Base-by-base conservation (phyloP, 2,797 vertebrate species). In the Threskiornis aethiopicus region DNA sequence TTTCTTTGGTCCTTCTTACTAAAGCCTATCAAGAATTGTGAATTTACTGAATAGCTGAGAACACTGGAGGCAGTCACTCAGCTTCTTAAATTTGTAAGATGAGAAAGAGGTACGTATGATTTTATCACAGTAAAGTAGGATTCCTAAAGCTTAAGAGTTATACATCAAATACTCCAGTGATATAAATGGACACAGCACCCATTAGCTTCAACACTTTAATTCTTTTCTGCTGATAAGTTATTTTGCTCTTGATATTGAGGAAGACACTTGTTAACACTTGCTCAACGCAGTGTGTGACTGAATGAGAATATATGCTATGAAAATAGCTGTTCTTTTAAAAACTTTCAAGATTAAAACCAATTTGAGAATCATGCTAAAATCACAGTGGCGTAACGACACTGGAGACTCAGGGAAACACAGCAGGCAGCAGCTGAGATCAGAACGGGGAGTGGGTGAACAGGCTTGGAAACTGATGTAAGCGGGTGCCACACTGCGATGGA, bases 341-440 rank as follows among this genome's bases (percentile, higher is more conserved):
- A 41, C 8, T 47, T 87, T 16, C 10, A 80, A 77, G 19, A 35
- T 84, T 87, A 64, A 67, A 93, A 59, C 41, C 28, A 11, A n/a
- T 87, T 82, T 15, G 19, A 65, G 64, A 75, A 5, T 44, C 11
- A 1, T 12, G 21, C 49, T 70, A 49, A 66, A 85, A 39, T 64
- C 2, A 1, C n/a, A 14, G 35, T 19, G 24, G 29, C 76, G 29
- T 54, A 78, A 46, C 0, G 0, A 41, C 39, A 24, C 3, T 33
- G 12, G 58, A 72, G 39, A 24, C 13, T 5, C 4, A 18, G 39
- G 46, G 52, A 81, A 84, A 62, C 15, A 17, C 12, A 25, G 49
- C 3, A 10, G 51, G 71, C 39, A 80, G 76, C 55, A 55, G 3
- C n/a, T 35, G 26, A 22, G 49, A 26, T 47, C 26, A 14, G 54